Evolutionary conservation across 2,888 invertebrate genomes (phyloP), one percentile per base, ranked within the genome.

Genomic region (Lasioglossum lativentre): DNA sequence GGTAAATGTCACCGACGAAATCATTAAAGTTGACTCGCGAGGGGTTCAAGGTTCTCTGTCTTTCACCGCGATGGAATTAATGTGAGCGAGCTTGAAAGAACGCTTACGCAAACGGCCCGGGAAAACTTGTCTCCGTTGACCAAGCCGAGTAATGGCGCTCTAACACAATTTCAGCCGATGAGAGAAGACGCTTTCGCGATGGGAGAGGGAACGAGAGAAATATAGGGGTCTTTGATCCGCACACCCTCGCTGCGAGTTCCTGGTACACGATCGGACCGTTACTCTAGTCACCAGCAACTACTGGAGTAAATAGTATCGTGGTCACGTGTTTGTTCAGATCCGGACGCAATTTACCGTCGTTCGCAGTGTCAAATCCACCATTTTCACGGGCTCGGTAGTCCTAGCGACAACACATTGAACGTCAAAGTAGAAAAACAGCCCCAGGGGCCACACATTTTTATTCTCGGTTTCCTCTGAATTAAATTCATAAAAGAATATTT

Each of bases 231-330:
- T 90, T 86, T 90, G 86, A 86, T 88, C 86, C 81, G 87, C 86
- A 83, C 88, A 90, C 88, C 88, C 88, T 86, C 87, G 77, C 86
- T 80, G 85, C 40, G 74, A 86, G 87, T 89, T 89, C 90, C 81
- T 85, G 86, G 85, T 90, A 88, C 90, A 88, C 38, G 83, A 82
- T 34, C 75, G 19, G 86, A 34, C 91, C 88, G 90, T 91, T 91
- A 90, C 90, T 80, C 83, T 66, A 79, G 82, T 82, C 87, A 79
- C 85, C 83, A 73, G 78, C 91, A 90, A 88, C 83, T 88, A 86
- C 85, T 79, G 79, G 85, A 80, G 84, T 90, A 90, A 90, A 90
- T 82, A 91, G 83, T 75, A 78, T 78, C 45, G 82, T 75, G 88
- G 88, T 80, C 88, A 78, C 82, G 79, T 90, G 90, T 86, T 91